Conservation (phyloP, 2,797 vertebrate genomes). For the Gallinago nigripennis region DNA sequence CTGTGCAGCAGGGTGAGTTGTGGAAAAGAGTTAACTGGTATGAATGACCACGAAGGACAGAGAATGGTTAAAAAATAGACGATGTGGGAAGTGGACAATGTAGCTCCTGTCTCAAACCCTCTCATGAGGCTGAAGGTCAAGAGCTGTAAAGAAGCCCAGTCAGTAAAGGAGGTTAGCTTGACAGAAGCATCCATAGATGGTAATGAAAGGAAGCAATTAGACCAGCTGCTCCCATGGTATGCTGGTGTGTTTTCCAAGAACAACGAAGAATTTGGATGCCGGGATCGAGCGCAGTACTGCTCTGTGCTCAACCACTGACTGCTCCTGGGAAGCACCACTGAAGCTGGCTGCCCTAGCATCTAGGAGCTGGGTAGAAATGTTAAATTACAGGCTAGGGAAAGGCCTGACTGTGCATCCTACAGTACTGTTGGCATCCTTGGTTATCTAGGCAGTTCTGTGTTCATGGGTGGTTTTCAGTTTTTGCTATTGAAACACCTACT, state of each 20-base stretch:
- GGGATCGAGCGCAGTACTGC: background rate
- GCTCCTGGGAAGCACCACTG: background rate
- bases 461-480: background rate
- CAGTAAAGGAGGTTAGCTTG: constrained; percentile 31
- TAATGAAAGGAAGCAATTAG: constrained; percentile 60
- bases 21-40: background rate
- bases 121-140: constrained; percentile 22
- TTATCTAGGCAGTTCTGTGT: background rate
- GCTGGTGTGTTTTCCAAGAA: constrained; percentile 50
- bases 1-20: background rate
- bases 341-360: background rate
- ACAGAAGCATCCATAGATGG: constrained; percentile 66
- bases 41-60: background rate
- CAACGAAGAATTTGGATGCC: constrained; percentile 17
- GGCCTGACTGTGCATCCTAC: background rate
- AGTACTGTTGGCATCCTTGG: background rate
- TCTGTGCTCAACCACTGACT: background rate
- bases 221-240: background rate
- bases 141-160: constrained; percentile 19
- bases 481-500: background rate
- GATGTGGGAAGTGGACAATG: background rate
- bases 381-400: background rate
- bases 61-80: background rate
- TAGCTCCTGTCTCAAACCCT: background rate
- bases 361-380: background rate